Evolutionary conservation across 1,140 invertebrate genomes (phyloP), one percentile per base, ranked within the genome.

Genomic region (Drosophila persimilis): DNA sequence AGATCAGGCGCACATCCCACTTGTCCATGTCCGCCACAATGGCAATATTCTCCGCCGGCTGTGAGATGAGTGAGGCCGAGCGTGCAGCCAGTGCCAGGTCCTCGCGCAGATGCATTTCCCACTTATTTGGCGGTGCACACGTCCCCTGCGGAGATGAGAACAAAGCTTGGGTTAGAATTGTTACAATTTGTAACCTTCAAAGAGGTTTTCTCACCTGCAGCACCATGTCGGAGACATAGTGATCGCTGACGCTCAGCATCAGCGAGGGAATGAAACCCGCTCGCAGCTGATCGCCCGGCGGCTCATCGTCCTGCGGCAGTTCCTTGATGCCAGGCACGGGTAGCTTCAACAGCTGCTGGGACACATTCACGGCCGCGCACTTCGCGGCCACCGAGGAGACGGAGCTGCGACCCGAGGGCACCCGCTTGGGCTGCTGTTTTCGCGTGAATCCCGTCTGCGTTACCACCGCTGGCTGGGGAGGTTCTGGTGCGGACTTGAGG

Each of bases 1-100:
- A 94, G 35, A 93, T 90, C 7, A 94, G 59, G 29, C 92, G 91
- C 6, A 94, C 93, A 76, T 94, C 93, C 96, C 97, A 98, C 20
- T 94, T 95, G 78, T 97, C 96, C 66, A 95, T 95, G 84, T 98
- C 95, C 0, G 95, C 97, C 35, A 98, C 91, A 74, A 98, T 95
- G 70, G 96, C 97, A 8, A 97, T 93, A 62, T 96, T 94, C 90
- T 97, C 96, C 13, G 95, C 93, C 1, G 96, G 93, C 31, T 95
- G 93, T 73, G 96, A 94, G 90, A 95, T 92, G 31, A 94, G 90
- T 41, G 93, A 91, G 20, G 94, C 93, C 80, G 94, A 93, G 89
- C 94, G 93, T n/a, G 93, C 92, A 9, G 93, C 92, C 53, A 94
- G 81, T 9, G 92, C 90, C 35, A 95, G 90, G 85, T 94, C 93